phyloP scores from a whole-genome alignment of 2,797 vertebrate species.

The Myripristis jacobus region DNA sequence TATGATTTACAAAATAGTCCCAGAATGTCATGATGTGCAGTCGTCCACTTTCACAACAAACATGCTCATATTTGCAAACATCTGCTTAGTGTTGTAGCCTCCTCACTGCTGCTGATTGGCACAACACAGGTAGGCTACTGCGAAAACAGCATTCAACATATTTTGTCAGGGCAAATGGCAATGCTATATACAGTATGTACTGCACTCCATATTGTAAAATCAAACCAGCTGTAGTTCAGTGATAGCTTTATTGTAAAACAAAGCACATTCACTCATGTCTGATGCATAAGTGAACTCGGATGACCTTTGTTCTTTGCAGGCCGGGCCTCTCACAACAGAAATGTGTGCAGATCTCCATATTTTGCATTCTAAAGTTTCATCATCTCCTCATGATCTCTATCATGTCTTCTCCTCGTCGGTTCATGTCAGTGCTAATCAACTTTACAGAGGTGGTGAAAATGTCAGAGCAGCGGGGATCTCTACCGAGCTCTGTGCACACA shows the following conservation, averaged over 20 bases:
- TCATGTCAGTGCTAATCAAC: neutral
- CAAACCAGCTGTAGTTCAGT: neutral
- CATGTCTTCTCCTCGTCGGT: neutral
- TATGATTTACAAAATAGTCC: neutral
- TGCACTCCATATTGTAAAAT: neutral
- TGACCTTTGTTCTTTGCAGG: neutral
- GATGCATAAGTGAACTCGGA: neutral
- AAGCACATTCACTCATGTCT: neutral
- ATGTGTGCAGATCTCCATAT: neutral
- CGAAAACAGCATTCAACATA: neutral
- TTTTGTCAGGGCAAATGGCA: too few relatives aligned
- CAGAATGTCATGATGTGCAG: neutral
- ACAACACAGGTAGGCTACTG: neutral
- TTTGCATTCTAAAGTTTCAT: neutral
- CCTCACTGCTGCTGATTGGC: neutral
- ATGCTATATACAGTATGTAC: too few relatives aligned
- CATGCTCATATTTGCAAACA: neutral
- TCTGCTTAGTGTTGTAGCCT: neutral
- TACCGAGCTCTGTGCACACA: conserved; percentile 27
- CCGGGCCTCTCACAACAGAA: neutral
- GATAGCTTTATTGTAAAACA: neutral
- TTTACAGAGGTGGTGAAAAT: neutral
- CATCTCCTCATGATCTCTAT: neutral
- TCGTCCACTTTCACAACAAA: neutral
- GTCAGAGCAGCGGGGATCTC: neutral